These are phyloP conservation scores for Lasioglossum morio DNA, from an alignment of 2,888 invertebrate genomes.

Conservation along the genomic window DNA sequence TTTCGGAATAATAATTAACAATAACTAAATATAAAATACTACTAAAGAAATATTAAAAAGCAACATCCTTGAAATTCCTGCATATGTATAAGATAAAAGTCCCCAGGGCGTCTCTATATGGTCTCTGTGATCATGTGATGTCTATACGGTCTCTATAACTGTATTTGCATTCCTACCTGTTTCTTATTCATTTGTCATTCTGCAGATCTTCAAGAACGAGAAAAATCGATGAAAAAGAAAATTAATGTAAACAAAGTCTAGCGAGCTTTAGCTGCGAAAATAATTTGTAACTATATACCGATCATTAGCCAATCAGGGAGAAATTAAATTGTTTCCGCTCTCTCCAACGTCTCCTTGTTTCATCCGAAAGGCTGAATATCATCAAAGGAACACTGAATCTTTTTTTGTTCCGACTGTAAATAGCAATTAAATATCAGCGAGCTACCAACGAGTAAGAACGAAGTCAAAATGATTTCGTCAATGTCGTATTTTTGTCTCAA, in stretches of 20 bases:
- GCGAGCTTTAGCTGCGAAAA: not conserved
- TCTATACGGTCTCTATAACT: not conserved
- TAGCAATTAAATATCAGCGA: not conserved
- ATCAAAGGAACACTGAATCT: not conserved
- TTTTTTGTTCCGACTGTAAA: not conserved
- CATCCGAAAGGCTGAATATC: not conserved
- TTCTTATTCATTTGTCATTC: not conserved
- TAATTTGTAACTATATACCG: not conserved
- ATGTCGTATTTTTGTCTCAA: not conserved
- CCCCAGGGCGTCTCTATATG: not conserved
- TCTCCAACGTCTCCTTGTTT: not conserved
- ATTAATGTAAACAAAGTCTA: not conserved
- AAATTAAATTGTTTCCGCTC: not conserved
- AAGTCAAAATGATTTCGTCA: not conserved
- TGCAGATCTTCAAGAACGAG: not conserved
- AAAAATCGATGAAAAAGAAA: not conserved
- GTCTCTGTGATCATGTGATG: no score
- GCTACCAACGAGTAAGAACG: not conserved
- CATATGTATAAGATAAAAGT: not conserved
- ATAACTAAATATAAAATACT: no score
- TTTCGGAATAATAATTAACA: conserved; percentile 22
- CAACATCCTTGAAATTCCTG: conserved; percentile 19
- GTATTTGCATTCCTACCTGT: not conserved
- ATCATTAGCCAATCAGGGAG: not conserved
- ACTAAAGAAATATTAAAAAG: conserved; percentile 8